These are phyloP conservation scores for Excalfactoria chinensis DNA, from an alignment of 2,113 vertebrate species.

Conservation along the genomic window DNA sequence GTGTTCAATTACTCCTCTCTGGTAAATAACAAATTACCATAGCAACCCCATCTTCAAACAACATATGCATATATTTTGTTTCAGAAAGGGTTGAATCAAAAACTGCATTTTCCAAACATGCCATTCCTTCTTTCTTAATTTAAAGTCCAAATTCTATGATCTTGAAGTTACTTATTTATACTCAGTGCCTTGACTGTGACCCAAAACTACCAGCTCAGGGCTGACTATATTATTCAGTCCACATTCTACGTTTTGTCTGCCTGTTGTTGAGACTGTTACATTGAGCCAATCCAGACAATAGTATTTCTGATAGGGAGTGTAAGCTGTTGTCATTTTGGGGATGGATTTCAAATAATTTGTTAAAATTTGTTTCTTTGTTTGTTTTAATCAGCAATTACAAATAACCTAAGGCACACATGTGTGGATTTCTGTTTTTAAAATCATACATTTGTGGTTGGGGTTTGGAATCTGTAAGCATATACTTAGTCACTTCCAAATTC, in stretches of 20 bases:
- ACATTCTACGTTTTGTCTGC: background rate
- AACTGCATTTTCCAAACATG: background rate
- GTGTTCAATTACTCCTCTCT: slow-evolving; percentile 55
- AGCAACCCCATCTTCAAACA: slow-evolving; percentile 67
- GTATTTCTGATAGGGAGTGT: background rate
- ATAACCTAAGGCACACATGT: background rate
- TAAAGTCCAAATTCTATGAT: background rate
- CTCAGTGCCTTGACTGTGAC: background rate
- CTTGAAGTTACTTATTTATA: background rate
- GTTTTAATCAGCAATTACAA: background rate
- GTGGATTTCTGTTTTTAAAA: background rate
- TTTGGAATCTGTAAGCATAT: background rate
- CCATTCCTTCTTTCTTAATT: background rate
- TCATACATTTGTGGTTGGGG: background rate
- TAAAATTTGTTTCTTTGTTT: background rate
- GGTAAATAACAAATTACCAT: slow-evolving; percentile 74
- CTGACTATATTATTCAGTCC: background rate
- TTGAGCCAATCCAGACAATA: background rate
- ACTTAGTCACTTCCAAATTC: background rate
- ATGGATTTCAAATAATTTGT: background rate
- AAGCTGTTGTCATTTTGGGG: background rate
- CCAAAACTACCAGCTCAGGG: background rate
- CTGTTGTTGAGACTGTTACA: background rate
- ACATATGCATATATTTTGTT: slow-evolving; percentile 37
- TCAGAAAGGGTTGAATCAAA: slow-evolving; percentile 11